Conservation (phyloP, 1,140 invertebrate species). For the Melitaea cinxia region DNA sequence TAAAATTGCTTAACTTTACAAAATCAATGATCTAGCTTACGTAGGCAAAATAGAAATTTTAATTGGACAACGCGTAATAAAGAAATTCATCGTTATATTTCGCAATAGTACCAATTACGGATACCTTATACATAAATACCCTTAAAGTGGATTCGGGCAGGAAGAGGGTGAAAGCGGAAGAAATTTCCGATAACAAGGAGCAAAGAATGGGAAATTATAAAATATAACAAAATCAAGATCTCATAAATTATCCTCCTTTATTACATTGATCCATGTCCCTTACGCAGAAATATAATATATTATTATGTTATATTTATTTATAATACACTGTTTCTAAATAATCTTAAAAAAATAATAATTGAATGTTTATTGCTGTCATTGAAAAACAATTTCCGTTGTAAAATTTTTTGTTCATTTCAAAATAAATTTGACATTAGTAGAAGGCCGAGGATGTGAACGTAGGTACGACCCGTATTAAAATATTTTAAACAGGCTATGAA, state of each 20-base stretch:
- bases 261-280: slow-evolving; percentile 7
- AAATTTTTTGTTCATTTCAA: slow-evolving; percentile 65
- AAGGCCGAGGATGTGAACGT: slow-evolving; percentile 64
- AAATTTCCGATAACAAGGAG: slow-evolving; percentile 71
- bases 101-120: slow-evolving; percentile 68
- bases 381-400: slow-evolving; percentile 42
- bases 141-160: slow-evolving; percentile 66
- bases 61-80: slow-evolving; percentile 35
- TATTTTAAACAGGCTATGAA: slow-evolving; percentile 81
- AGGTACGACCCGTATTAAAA: slow-evolving; percentile 76
- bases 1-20: slow-evolving; percentile 41
- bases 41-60: slow-evolving; percentile 23
- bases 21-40: slow-evolving; percentile 31
- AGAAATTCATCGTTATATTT: slow-evolving; percentile 60
- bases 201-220: slow-evolving; percentile 73
- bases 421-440: slow-evolving; percentile 74
- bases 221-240: slow-evolving; percentile 59
- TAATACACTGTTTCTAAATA: neutral
- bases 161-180: slow-evolving; percentile 72
- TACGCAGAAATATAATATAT: neutral
- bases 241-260: slow-evolving; percentile 20
- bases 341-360: neutral
- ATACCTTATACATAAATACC: slow-evolving; percentile 71
- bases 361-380: slow-evolving; percentile 21
- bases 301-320: neutral